phyloP scores from a whole-genome alignment of 1,140 invertebrate species.

The Diorhabda carinulata region DNA sequence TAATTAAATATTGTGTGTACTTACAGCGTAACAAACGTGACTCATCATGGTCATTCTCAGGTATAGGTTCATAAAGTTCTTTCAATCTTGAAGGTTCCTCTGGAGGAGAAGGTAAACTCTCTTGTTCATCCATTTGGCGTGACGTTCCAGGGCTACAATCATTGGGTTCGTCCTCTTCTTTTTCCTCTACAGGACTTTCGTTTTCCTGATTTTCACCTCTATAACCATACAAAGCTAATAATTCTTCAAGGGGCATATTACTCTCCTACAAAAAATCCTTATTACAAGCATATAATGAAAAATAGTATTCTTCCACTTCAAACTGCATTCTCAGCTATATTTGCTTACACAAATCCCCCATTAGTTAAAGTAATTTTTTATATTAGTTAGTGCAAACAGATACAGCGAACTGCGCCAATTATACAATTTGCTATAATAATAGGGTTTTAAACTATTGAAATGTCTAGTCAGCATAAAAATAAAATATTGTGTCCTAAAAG shows the following conservation, averaged over 20 bases:
- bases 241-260: constrained; percentile 92
- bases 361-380: no score
- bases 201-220: constrained; percentile 47
- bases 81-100: constrained; percentile 39
- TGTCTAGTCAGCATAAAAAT: no score
- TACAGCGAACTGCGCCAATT: no score
- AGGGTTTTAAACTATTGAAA: no score
- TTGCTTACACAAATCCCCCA: no score
- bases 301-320: no score
- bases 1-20: constrained; percentile 13
- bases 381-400: no score
- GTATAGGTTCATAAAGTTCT: constrained; percentile 41
- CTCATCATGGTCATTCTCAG: constrained; percentile 42
- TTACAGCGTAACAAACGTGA: constrained; percentile 43
- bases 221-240: constrained; percentile 84
- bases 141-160: constrained; percentile 16
- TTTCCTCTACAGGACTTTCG: constrained; percentile 43
- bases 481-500: no score
- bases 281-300: neutral
- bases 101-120: constrained; percentile 26
- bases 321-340: no score
- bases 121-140: constrained; percentile 38
- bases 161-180: constrained; percentile 36
- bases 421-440: no score
- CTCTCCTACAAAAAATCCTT: constrained; percentile 53